Base-by-base conservation (phyloP, 2,888 invertebrate species). In the Allygus modestus region DNA sequence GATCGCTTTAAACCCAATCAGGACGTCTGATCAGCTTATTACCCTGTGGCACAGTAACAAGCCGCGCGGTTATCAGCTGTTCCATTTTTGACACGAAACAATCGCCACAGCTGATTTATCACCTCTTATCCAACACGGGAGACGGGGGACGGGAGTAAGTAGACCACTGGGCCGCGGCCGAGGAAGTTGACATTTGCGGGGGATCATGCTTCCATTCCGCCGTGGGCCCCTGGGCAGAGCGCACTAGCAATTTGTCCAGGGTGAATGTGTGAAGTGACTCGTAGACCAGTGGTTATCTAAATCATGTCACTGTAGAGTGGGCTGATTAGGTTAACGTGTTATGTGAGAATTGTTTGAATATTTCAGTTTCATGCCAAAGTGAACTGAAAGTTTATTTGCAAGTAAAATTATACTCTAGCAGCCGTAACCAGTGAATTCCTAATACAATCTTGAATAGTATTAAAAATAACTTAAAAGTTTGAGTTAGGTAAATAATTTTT, bases 81-180 rank as follows among this genome's bases (percentile, higher is more conserved):
- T 65, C 65, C 65, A 65, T 65, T 28, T 46, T 65, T 65, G 65
- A 65, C 65, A 15, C 65, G 65, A 65, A 65, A 65, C 65, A 65
- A 65, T 65, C 28, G 15, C 65, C 28, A 20, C 65, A 65, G 65
- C 65, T 65, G 65, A 65, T 65, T 65, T 28, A 65, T 65, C 65
- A 65, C 31, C 28, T 15, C 28, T 65, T 65, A 65, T 9, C 28
- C 31, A 65, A 65, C 65, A 46, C 54, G 1, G n/a, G n/a, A n/a
- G n/a, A n/a, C n/a, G 23, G 2, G 54, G 23, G 65, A 65, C 15
- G 15, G 31, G 65, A 65, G 65, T 31, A 65, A 65, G 28, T 65
- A 28, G 65, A 65, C 20, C 65, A 65, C 15, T 65, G 17, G 26
- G 65, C 65, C 65, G 31, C 23, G 1, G 58, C 7, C 58, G 58